Evolutionary conservation across 2,888 invertebrate genomes (phyloP).

Genomic region (Rotaria macrura): DNA sequence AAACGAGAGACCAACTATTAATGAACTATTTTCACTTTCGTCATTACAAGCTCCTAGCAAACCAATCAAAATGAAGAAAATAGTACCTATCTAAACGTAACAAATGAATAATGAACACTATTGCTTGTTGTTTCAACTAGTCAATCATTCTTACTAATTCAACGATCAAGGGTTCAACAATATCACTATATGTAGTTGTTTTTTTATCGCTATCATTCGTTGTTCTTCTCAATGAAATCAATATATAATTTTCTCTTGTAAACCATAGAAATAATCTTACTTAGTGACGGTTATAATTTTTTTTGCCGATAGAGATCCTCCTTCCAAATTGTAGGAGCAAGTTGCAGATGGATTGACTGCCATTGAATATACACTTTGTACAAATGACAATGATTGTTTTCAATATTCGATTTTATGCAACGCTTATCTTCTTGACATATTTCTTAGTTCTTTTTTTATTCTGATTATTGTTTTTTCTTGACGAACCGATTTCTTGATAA

Average conservation of each 20-base stretch:
- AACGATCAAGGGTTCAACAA: neutral
- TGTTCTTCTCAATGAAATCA: neutral
- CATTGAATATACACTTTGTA: neutral
- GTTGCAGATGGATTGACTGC: neutral
- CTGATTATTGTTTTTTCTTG: too few relatives aligned
- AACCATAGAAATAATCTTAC: neutral
- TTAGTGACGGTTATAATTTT: neutral
- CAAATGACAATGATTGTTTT: neutral
- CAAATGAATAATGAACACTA: too few relatives aligned
- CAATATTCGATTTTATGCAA: neutral
- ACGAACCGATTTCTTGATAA: neutral
- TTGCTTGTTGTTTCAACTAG: neutral
- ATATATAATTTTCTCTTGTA: neutral
- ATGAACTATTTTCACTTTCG: neutral
- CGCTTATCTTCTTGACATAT: neutral
- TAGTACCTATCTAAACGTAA: neutral
- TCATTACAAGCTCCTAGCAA: neutral
- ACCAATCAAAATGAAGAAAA: neutral
- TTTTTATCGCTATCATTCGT: neutral
- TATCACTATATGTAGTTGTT: neutral
- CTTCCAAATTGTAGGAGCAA: neutral
- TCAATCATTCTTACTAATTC: neutral
- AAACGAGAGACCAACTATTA: neutral
- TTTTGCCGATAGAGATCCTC: neutral
- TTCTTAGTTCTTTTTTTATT: neutral